Conservation (phyloP, 2,888 invertebrate genomes). For the Aporophyla nigra region DNA sequence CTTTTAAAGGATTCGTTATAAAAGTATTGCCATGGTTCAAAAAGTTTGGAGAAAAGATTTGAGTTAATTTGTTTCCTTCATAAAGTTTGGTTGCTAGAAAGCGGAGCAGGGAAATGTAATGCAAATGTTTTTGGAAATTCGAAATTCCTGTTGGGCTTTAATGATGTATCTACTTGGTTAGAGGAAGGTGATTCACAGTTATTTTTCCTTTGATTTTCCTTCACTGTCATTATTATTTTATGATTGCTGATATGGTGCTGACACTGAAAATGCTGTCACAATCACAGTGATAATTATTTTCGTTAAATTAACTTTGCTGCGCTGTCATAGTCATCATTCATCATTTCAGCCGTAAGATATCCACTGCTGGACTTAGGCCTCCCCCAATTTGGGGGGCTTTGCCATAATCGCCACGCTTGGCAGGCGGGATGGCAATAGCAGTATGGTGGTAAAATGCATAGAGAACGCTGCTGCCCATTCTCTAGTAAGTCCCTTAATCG, state of each 20-base stretch:
- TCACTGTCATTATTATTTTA: too few species aligned
- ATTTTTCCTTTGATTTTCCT: background rate
- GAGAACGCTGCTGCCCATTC: too few species aligned
- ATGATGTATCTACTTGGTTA: background rate
- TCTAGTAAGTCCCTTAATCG: too few species aligned
- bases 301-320: background rate
- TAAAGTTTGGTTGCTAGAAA: constrained; percentile 14
- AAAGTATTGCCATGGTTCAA: constrained; percentile 16
- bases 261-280: background rate
- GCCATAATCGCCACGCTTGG: too few species aligned
- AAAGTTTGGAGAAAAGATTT: constrained; percentile 12
- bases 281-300: background rate
- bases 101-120: background rate
- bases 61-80: background rate
- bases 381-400: too few species aligned
- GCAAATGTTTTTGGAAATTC: background rate
- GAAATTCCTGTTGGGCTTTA: background rate
- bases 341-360: too few species aligned
- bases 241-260: background rate
- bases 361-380: too few species aligned
- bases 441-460: too few species aligned
- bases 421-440: too few species aligned
- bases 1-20: constrained; percentile 8
- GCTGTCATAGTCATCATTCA: too few species aligned
- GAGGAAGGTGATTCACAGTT: background rate